phyloP scores from a whole-genome alignment of 2,888 invertebrate species.

The Ctenicera cuprea region DNA sequence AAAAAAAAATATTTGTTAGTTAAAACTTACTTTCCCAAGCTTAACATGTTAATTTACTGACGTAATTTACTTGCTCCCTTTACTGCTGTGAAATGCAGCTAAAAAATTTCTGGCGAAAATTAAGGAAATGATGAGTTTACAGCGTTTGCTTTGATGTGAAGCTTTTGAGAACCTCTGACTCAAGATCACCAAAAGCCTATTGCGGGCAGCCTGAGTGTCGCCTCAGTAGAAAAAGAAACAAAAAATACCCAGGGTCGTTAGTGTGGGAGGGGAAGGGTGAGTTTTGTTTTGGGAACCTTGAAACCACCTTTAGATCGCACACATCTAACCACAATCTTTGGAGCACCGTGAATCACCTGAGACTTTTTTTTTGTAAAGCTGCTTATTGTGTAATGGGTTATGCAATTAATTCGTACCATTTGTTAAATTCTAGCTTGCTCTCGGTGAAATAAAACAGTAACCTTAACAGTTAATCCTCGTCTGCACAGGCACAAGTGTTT shows the following conservation, averaged over 20 bases:
- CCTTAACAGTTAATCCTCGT: conserved; percentile 12
- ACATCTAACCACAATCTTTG: neutral
- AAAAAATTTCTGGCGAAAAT: no score
- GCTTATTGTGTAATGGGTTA: conserved; percentile 17
- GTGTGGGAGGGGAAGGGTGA: conserved; percentile 16
- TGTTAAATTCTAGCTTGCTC: conserved; percentile 11
- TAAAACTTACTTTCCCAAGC: no score
- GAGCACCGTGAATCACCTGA: conserved; percentile 9
- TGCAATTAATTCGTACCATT: conserved; percentile 11
- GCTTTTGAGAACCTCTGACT: conserved; percentile 6
- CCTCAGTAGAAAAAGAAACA: conserved; percentile 22
- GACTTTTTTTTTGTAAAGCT: neutral
- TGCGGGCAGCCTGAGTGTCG: conserved; percentile 38
- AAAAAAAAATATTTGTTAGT: no score
- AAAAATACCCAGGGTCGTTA: conserved; percentile 20
- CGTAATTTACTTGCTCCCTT: no score
- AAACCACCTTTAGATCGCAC: conserved; percentile 34
- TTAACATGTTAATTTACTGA: no score
- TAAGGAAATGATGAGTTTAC: no score
- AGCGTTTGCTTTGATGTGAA: neutral
- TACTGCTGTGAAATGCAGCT: no score
- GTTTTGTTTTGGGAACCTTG: conserved; percentile 42
- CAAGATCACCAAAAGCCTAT: conserved; percentile 14
- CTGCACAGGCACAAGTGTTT: conserved; percentile 35
- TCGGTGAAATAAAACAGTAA: conserved; percentile 13